Evolutionary conservation across 2,797 vertebrate species (phyloP), one percentile per base, ranked within the genome.

Genomic region (Sebastes steindachneri): DNA sequence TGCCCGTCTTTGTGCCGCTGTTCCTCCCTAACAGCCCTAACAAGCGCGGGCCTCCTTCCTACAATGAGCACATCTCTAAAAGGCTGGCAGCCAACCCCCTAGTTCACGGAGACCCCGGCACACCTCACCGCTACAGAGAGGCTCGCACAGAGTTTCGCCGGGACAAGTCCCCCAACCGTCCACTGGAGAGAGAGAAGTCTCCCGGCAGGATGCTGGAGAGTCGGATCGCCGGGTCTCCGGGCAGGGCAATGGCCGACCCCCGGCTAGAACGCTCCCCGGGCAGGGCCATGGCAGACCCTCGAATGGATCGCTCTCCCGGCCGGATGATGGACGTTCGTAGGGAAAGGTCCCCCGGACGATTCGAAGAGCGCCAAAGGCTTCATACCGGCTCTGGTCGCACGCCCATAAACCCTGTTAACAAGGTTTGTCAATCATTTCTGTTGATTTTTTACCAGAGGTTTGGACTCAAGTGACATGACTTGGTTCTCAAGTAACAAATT

Each of bases 1-100:
- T 75, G 37, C 60, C 14, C 21, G 1, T 89, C 70, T 81, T 75
- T 77, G 57, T 71, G 57, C 80, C 75, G 53, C 33, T 48, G 73
- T 79, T 84, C 83, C 77, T 86, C 80, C 78, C 79, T 83, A 79
- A 94, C 91, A 99, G 99, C 90, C 99, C 99, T 1, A 99, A 99
- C 95, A 99, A 99, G 91, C 97, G 99, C 2, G 98, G 99, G 11
- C 99, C 98, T 2, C 99, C 99, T 11, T 96, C 99, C 1, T 99
- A 99, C 95, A 99, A 98, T n/a, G 99, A 99, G 96, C 98, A 99
- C 96, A 99, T 99, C 93, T 98, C 99, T 76, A 99, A 99, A 94
- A 96, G 98, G 0, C 96, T 99, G 89, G 99, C 99, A 0, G 96
- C 96, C 54, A 98, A 98, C 85, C 98, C 98, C 0, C 95, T 95